Conservation (phyloP, 1,140 invertebrate genomes). For the Trichonephila clavata region DNA sequence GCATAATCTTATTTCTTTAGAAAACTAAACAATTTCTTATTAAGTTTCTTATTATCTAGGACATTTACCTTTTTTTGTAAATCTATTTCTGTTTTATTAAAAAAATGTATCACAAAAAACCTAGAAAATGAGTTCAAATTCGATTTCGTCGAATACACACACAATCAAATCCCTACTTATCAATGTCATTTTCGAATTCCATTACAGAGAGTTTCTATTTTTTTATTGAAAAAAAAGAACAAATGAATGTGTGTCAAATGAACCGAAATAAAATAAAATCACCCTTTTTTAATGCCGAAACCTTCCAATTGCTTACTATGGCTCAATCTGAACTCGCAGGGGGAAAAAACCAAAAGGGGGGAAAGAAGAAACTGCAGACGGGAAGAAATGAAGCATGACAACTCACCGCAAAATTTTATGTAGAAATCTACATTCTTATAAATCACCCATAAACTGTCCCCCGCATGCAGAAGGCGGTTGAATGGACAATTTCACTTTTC, state of each 20-base stretch:
- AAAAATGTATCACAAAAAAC: too few species aligned
- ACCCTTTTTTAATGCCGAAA: background rate
- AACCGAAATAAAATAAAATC: background rate
- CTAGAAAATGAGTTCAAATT: too few species aligned
- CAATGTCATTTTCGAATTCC: too few species aligned
- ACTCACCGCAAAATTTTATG: background rate
- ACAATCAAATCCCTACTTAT: too few species aligned
- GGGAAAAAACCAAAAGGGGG: background rate
- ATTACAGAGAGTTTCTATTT: too few species aligned
- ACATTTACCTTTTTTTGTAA: too few species aligned
- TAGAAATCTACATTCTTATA: constrained; percentile 1
- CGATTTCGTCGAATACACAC: too few species aligned
- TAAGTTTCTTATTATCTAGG: too few species aligned
- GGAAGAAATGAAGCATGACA: background rate
- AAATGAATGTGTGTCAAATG: background rate
- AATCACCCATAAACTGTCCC: background rate
- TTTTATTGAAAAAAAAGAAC: background rate
- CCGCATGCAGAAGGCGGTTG: background rate
- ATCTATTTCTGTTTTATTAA: too few species aligned
- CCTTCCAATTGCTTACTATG: background rate
- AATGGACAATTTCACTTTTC: background rate
- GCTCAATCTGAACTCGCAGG: background rate
- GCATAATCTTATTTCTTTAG: too few species aligned
- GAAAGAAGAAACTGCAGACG: background rate
- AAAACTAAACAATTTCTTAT: too few species aligned